A percentile compares a stretch with the other conserved stretches of the same genome.
Evolutionary conservation across 2,113 vertebrate species (phyloP).

Genomic region (Sylvilagus bachmani): DNA sequence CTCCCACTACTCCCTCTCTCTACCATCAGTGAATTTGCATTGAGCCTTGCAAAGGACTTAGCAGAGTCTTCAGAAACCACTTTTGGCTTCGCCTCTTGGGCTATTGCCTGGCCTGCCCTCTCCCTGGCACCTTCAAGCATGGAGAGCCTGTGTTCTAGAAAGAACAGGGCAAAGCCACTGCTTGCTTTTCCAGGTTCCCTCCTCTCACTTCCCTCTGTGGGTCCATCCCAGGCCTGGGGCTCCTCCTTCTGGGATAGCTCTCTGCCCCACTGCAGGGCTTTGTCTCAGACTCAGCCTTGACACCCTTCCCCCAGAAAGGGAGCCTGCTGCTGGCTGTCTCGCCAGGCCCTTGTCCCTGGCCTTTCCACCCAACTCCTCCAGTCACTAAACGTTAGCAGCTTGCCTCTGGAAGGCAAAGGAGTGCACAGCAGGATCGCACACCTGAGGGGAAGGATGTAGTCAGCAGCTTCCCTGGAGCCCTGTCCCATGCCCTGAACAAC

Average conservation of each 20-base stretch:
- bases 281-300: conserved; percentile 56
- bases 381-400: not conserved
- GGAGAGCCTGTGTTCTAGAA: not conserved
- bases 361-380: not conserved
- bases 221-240: not conserved
- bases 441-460: not conserved
- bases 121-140: not conserved
- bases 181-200: conserved; percentile 11
- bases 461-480: conserved; percentile 33
- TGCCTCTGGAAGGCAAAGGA: conserved; percentile 9
- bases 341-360: not conserved
- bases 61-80: conserved; percentile 1
- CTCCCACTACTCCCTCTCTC: conserved; percentile 6
- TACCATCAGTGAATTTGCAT: not conserved
- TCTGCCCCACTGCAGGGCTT: not conserved
- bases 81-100: not conserved
- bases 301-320: not conserved
- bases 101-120: not conserved
- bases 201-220: not conserved
- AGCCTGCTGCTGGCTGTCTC: not conserved
- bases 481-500: not conserved
- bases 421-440: not conserved
- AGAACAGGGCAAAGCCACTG: not conserved
- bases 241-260: not conserved
- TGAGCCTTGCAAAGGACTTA: not conserved